phyloP scores from a whole-genome alignment of 53 echinoderm and acorn worm species.

The Apostichopus leukothele region DNA sequence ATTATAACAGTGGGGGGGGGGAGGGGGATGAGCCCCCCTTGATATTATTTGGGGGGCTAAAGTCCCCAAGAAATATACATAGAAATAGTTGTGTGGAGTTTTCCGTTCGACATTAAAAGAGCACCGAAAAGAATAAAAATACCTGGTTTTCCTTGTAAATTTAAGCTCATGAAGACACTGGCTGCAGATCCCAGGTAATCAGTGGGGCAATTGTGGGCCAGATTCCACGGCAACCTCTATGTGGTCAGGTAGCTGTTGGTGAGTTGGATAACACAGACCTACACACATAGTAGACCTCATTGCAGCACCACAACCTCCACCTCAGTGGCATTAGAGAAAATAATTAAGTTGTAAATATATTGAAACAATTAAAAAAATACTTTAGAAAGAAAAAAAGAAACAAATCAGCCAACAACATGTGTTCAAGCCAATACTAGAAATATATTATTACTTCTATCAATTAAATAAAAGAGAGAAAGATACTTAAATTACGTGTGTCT shows the following conservation, averaged over 20 bases:
- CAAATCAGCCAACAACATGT: too few species aligned
- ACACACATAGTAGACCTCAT: conserved; percentile 99
- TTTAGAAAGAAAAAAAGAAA: too few species aligned
- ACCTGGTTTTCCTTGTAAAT: conserved; percentile 74
- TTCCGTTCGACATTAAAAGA: too few species aligned
- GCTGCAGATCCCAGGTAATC: conserved; percentile 85
- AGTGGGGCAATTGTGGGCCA: conserved; percentile 80
- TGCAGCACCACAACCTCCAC: conserved; percentile 92
- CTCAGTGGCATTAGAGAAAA: conserved; percentile 58
- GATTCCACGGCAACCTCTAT: conserved; percentile 79
- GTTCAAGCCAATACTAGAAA: too few species aligned
- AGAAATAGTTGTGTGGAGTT: too few species aligned
- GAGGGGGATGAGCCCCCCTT: too few species aligned
- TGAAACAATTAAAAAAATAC: too few species aligned
- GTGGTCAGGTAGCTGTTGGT: conserved; percentile 73
- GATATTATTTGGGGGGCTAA: too few species aligned
- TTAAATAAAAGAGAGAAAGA: too few species aligned
- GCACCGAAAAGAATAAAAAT: neutral
- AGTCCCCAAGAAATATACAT: too few species aligned
- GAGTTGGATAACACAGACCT: conserved; percentile 75
- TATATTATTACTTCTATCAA: neutral
- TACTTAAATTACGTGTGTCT: conserved; percentile 58
- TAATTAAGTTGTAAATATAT: too few species aligned
- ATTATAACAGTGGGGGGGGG: too few species aligned
- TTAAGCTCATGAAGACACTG: conserved; percentile 75